Base-by-base conservation (phyloP, 2,888 invertebrate species). In the Lithophane socia region DNA sequence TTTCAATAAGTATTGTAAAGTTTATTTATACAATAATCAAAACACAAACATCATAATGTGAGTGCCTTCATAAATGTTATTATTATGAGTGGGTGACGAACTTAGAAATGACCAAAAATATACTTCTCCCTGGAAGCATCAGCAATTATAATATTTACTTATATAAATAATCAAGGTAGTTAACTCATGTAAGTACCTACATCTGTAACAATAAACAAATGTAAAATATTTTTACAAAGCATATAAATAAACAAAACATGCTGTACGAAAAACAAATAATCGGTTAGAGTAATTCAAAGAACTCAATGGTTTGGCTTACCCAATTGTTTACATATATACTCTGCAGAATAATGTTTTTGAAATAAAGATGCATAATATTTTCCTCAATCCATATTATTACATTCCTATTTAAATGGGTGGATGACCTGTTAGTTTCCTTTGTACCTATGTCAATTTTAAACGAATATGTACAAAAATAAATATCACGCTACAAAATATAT, bases 391-490 rank as follows among this genome's bases (percentile, higher is more conserved):
- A 10, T 58, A 24, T 24, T 24, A 58, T 24, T 58, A 58, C 24
- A 69, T 47, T 54, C n/a, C n/a, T 64, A 78, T 18, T 70, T 52
- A 65, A 37, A 52, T 37, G 65, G 29, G 10, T 64, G 24, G 24
- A 49, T 18, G 42, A 18, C 18, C 24, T 64, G 29, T n/a, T 52
- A 71, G 49, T 77, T 65, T 71, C n/a, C 49, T 2, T 16, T 44
- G 16, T 63, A 21, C 52, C 52, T 52, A 52, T 44, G n/a, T 44
- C 2, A 49, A 49, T 49, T 24, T 63, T 49, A 49, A 61, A 68
- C 24, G 13, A 63, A 63, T 63, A 12, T 0, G 29, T 29, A 29
- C 29, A 8, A 12, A 52, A 72, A 42, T 21, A 68, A 9, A 37
- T 56, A 47, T 1, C 5, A 29, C 5, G 21, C 12, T 63, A 71